Evolutionary conservation across 2,888 invertebrate species (phyloP).

Genomic region (Hetaerina titia): DNA sequence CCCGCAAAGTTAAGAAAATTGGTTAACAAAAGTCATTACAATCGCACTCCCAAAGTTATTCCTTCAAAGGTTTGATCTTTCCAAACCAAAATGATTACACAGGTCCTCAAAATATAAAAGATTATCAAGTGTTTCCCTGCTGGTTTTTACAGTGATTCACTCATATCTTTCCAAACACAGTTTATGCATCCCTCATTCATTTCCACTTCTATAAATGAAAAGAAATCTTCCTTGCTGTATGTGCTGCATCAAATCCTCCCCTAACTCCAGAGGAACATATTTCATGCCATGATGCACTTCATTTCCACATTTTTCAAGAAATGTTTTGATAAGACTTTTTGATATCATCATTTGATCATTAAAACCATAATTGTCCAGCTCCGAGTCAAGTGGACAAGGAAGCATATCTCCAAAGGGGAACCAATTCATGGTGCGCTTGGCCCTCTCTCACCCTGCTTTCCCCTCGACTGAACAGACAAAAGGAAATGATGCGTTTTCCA

Average conservation of each 20-base stretch:
- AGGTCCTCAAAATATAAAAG: not conserved
- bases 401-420: no score
- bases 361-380: not conserved
- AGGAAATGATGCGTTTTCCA: not conserved
- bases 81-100: not conserved
- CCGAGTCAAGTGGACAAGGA: not conserved
- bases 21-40: not conserved
- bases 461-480: not conserved
- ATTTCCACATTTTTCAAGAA: not conserved
- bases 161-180: not conserved
- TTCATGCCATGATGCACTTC: not conserved
- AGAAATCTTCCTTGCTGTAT: not conserved
- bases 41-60: not conserved
- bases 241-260: not conserved
- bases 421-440: not conserved
- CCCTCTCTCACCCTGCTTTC: not conserved
- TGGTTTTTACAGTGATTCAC: not conserved
- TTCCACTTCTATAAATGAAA: not conserved
- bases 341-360: not conserved
- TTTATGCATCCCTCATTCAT: not conserved
- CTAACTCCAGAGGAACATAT: not conserved
- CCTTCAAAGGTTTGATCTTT: not conserved
- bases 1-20: not conserved
- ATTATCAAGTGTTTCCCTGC: not conserved
- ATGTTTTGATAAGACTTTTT: not conserved